phyloP scores from a whole-genome alignment of 2,888 invertebrate species.

The Molorchus minor region DNA sequence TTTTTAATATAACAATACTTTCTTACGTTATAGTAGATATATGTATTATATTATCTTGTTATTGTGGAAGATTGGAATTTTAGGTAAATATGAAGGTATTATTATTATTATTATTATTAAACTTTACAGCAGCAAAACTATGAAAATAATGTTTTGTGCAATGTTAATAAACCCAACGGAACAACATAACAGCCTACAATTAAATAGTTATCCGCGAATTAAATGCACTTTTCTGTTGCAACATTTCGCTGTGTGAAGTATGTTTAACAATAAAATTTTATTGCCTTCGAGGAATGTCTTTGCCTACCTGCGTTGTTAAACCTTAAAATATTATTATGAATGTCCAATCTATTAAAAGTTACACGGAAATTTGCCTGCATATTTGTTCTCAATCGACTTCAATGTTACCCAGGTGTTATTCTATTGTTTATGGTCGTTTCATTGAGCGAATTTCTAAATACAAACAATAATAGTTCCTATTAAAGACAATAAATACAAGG shows the following conservation, averaged over 20 bases:
- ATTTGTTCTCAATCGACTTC: slow-evolving; percentile 41
- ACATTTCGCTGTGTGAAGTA: slow-evolving; percentile 22
- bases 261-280: slow-evolving; percentile 25
- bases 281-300: slow-evolving; percentile 3
- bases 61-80: too few relatives aligned
- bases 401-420: slow-evolving; percentile 56
- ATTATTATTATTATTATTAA: too few relatives aligned
- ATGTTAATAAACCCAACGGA: background rate
- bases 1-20: too few relatives aligned
- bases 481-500: slow-evolving; percentile 57
- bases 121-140: background rate
- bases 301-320: slow-evolving; percentile 7
- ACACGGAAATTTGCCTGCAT: slow-evolving; percentile 50
- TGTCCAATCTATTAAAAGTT: slow-evolving; percentile 30
- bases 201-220: slow-evolving; percentile 3
- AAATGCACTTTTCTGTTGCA: slow-evolving; percentile 8
- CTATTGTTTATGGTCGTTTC: slow-evolving; percentile 55
- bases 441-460: slow-evolving; percentile 56
- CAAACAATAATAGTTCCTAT: slow-evolving; percentile 54
- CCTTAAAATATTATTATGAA: slow-evolving; percentile 19
- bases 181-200: slow-evolving; percentile 4
- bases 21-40: too few relatives aligned
- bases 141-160: background rate
- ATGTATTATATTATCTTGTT: too few relatives aligned
- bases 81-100: too few relatives aligned